These are phyloP conservation scores for Taxidea taxus DNA, from an alignment of 2,113 vertebrate genomes.

Conservation along the genomic window DNA sequence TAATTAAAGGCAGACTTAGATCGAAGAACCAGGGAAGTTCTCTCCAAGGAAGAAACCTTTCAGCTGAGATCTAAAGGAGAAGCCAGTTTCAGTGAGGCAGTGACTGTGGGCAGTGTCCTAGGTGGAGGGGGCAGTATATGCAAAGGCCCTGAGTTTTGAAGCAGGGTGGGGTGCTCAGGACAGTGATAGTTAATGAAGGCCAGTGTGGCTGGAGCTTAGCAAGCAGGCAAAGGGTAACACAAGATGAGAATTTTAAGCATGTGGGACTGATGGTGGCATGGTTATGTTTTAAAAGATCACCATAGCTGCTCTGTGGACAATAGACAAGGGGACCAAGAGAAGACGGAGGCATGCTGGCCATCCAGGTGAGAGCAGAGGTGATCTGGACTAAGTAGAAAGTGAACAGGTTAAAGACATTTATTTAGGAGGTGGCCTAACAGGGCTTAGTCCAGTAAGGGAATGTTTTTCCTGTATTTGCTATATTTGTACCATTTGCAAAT, in stretches of 20 bases:
- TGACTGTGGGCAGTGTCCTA: neutral
- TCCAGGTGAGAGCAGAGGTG: neutral
- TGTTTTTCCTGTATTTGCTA: neutral
- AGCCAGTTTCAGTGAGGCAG: neutral
- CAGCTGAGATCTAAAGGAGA: neutral
- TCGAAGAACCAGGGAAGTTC: neutral
- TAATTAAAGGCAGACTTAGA: neutral
- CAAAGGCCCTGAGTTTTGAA: neutral
- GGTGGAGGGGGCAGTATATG: neutral
- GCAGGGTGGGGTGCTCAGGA: neutral
- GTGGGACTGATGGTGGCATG: neutral
- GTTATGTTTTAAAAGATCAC: neutral
- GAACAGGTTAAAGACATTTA: neutral
- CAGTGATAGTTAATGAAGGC: neutral
- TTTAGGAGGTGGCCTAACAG: neutral
- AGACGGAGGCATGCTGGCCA: neutral
- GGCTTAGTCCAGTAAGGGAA: neutral
- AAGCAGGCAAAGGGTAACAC: neutral
- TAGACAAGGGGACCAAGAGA: neutral
- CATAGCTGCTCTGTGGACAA: neutral
- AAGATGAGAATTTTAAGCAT: neutral
- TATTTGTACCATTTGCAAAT: conserved; percentile 1
- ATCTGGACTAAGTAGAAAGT: neutral
- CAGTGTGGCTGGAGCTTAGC: neutral
- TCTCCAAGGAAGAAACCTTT: neutral